Evolutionary conservation across 2,888 invertebrate species (phyloP).

Genomic region (Mimas tiliae): DNA sequence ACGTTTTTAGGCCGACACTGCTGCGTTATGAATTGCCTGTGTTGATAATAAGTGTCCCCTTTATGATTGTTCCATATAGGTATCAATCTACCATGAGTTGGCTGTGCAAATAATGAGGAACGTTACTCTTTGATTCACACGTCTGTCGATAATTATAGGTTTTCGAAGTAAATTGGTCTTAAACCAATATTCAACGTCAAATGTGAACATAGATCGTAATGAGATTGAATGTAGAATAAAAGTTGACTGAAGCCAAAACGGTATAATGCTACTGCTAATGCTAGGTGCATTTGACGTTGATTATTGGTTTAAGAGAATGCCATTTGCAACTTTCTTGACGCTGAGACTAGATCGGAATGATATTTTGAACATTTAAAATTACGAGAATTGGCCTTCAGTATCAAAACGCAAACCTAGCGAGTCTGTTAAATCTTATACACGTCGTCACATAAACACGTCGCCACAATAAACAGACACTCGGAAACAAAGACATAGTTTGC

Average conservation of each 20-base stretch:
- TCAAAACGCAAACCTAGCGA: neutral
- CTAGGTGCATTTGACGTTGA: too few species aligned
- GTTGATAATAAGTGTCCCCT: slow-evolving; percentile 61
- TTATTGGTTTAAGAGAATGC: too few species aligned
- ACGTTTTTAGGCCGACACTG: slow-evolving; percentile 75
- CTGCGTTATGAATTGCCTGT: slow-evolving; percentile 60
- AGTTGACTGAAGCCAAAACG: too few species aligned
- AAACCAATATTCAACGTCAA: too few species aligned
- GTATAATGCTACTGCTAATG: too few species aligned
- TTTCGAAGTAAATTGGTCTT: neutral
- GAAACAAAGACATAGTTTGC: slow-evolving; percentile 66
- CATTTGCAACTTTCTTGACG: too few species aligned
- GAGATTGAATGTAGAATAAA: too few species aligned
- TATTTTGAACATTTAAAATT: too few species aligned
- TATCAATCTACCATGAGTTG: neutral
- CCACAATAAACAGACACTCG: slow-evolving; percentile 50
- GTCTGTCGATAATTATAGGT: neutral
- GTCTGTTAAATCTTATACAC: slow-evolving; percentile 43
- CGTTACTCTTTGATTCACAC: neutral
- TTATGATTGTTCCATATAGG: slow-evolving; percentile 30
- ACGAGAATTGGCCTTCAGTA: too few species aligned
- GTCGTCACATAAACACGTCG: slow-evolving; percentile 56
- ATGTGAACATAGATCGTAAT: too few species aligned
- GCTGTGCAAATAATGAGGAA: neutral
- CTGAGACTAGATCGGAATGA: too few species aligned